A percentile compares a stretch with the other conserved stretches of the same genome.
Evolutionary conservation across 2,113 vertebrate genomes (phyloP).

Genomic region (Onychostoma macrolepis): DNA sequence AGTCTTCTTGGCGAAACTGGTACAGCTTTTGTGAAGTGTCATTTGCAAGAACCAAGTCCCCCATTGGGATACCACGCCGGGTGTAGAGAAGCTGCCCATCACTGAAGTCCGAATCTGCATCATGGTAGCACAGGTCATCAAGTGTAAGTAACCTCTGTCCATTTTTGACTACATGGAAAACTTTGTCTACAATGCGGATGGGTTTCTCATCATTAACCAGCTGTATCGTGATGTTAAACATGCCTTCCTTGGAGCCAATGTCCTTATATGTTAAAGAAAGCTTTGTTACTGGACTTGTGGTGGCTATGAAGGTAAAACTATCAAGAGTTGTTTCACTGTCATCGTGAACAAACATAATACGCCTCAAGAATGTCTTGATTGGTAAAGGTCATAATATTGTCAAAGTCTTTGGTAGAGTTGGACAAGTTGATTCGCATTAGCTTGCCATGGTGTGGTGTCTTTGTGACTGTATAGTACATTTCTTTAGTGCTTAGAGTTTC

Average conservation of each 20-base stretch:
- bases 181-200: conserved; percentile 79
- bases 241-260: conserved; percentile 72
- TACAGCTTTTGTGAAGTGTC: conserved; percentile 82
- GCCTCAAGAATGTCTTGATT: conserved; percentile 77
- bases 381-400: conserved; percentile 79
- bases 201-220: conserved; percentile 90
- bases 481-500: conserved; percentile 78
- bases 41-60: conserved; percentile 82
- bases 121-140: conserved; percentile 84
- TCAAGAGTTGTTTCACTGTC: conserved; percentile 85
- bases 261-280: conserved; percentile 62
- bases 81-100: conserved; percentile 84
- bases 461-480: conserved; percentile 80
- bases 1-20: conserved; percentile 85
- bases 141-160: conserved; percentile 83
- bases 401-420: conserved; percentile 73
- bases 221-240: conserved; percentile 81
- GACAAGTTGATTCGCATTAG: conserved; percentile 79
- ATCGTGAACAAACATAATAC: conserved; percentile 87
- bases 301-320: conserved; percentile 80
- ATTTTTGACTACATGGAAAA: conserved; percentile 82
- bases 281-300: conserved; percentile 62
- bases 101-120: conserved; percentile 86
- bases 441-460: conserved; percentile 81
- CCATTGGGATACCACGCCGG: conserved; percentile 83